A percentile compares a stretch with the other conserved stretches of the same genome.
These are phyloP conservation scores for Pollenia angustigena DNA, from an alignment of 2,888 invertebrate species.

Conservation along the genomic window DNA sequence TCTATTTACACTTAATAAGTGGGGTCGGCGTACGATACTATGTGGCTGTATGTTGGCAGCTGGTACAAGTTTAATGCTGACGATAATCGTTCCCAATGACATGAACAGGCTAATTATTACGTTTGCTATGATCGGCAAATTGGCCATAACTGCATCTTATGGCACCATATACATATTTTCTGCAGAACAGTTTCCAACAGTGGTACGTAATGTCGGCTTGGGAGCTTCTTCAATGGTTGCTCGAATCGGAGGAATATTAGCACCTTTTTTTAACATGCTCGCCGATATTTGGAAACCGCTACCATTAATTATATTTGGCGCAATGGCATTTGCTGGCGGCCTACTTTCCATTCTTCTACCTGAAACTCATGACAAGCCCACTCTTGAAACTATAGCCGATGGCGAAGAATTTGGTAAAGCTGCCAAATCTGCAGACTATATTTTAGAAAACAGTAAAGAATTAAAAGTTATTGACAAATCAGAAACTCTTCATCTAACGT, in stretches of 20 bases:
- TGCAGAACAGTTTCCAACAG: slow-evolving; percentile 90
- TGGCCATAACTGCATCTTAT: slow-evolving; percentile 90
- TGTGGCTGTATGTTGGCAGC: slow-evolving; percentile 89
- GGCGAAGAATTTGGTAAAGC: slow-evolving; percentile 88
- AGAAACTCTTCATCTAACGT: slow-evolving; percentile 78
- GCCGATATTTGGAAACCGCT: slow-evolving; percentile 86
- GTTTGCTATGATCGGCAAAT: slow-evolving; percentile 89
- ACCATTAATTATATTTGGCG: slow-evolving; percentile 90
- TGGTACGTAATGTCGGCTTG: slow-evolving; percentile 93
- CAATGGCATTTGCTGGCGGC: slow-evolving; percentile 89
- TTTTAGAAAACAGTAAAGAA: slow-evolving; percentile 77
- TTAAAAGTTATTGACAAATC: slow-evolving; percentile 62
- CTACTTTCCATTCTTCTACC: slow-evolving; percentile 89
- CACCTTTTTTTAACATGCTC: slow-evolving; percentile 92
- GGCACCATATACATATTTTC: slow-evolving; percentile 90
- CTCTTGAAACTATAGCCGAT: slow-evolving; percentile 92
- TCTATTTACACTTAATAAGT: slow-evolving; percentile 88
- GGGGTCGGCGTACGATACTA: slow-evolving; percentile 89
- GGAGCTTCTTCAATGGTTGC: slow-evolving; percentile 95
- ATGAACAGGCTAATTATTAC: slow-evolving; percentile 86
- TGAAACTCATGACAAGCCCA: slow-evolving; percentile 90
- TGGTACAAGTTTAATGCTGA: slow-evolving; percentile 86
- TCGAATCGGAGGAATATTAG: slow-evolving; percentile 87
- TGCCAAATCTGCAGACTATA: slow-evolving; percentile 63
- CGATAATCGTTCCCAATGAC: slow-evolving; percentile 86